Base-by-base conservation (phyloP, 1,140 invertebrate species). In the Conopomorpha cramerella region DNA sequence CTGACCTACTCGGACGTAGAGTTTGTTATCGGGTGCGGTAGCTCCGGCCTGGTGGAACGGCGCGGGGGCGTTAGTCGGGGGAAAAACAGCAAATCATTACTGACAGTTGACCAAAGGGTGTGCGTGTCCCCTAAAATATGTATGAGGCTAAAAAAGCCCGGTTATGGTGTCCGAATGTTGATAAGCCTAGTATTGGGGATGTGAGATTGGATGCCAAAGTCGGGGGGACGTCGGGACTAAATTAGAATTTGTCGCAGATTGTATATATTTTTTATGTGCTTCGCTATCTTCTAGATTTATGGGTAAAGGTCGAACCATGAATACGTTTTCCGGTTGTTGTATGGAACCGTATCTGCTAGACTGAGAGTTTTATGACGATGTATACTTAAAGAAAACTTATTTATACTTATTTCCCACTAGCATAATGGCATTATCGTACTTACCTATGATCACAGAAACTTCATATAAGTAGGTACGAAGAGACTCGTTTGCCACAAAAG, bases 131-230 rank as follows among this genome's bases (percentile, higher is more conserved):
- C 56, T 74, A 63, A 74, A 72, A 70, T 74, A 74, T 74, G 70
- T 74, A 74, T 74, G 66, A 74, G 70, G 55, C 61, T 59, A 61
- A 55, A 52, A 57, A 66, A 65, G 56, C 60, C 59, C 65, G 67
- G 70, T 74, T 74, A 72, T 74, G 65, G 70, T 74, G 70, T 74
- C 70, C 70, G 70, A 74, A 74, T 72, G 67, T 60, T 72, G 70
- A 74, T 74, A 74, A 74, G 70, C 62, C 66, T 65, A 71, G 62
- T 54, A 58, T 58, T 55, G 57, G 64, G 63, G 64, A 44, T 45
- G 45, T 31, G 52, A 66, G 59, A 72, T 67, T 64, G 63, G 59
- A 53, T 60, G 50, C 49, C 52, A 62, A 59, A 44, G 44, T 30
- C 55, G 49, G 55, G 62, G 58, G 54, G 48, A 29, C 41, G 42